A percentile compares a stretch with the other conserved stretches of the same genome.
Conservation (phyloP, 2,113 vertebrate species). For the Planiliza haematocheilus region DNA sequence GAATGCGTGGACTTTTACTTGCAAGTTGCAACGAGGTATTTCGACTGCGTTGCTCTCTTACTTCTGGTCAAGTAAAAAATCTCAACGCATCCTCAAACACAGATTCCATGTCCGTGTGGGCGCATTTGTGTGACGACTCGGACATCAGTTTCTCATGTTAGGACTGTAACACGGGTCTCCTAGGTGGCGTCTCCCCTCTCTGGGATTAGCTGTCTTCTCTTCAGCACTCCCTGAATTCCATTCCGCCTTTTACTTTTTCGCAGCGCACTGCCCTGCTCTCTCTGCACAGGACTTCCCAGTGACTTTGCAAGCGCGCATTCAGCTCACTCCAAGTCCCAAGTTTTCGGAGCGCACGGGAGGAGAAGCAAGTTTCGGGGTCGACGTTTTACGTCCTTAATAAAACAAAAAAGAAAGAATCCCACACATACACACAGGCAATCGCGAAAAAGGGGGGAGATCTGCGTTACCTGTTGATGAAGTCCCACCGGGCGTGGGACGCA, state of each 20-base stretch:
- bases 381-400: background rate
- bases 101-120: too few species aligned
- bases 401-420: background rate
- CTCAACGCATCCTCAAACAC: too few species aligned
- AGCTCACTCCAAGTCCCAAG: slow-evolving; percentile 57
- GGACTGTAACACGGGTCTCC: slow-evolving; percentile 23
- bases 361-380: slow-evolving; percentile 39
- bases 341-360: slow-evolving; percentile 53
- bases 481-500: slow-evolving; percentile 71
- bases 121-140: background rate
- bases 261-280: slow-evolving; percentile 34
- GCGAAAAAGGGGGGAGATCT: slow-evolving; percentile 27
- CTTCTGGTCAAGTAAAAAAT: too few species aligned
- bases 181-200: slow-evolving; percentile 63
- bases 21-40: too few species aligned
- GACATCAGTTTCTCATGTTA: background rate
- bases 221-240: slow-evolving; percentile 80
- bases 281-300: slow-evolving; percentile 69
- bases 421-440: background rate
- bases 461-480: slow-evolving; percentile 77
- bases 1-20: too few species aligned
- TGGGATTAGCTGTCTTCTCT: slow-evolving; percentile 58
- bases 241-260: slow-evolving; percentile 80
- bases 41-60: too few species aligned
- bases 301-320: slow-evolving; percentile 62